Conservation (phyloP, 2,113 vertebrate species). For the Calyptomena viridis region DNA sequence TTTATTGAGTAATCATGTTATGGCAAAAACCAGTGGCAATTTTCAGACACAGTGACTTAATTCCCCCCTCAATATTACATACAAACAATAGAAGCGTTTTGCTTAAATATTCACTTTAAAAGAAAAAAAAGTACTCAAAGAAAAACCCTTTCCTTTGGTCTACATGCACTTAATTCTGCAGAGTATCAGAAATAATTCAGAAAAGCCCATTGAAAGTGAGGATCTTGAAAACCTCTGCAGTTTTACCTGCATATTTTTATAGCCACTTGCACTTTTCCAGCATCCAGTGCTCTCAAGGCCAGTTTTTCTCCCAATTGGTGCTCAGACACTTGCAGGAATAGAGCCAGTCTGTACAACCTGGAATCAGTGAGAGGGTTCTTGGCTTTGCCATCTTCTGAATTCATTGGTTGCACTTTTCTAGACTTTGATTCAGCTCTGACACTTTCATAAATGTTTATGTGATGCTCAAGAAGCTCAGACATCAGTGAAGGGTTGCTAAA, state of each 20-base stretch:
- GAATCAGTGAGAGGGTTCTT: constrained; percentile 67
- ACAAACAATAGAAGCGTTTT: background rate
- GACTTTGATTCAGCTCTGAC: constrained; percentile 38
- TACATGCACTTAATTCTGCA: background rate
- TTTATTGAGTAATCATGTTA: background rate
- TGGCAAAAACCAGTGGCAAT: background rate
- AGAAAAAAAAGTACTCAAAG: background rate
- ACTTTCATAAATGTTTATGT: constrained; percentile 80
- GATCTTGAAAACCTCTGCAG: background rate
- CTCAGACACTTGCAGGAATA: constrained; percentile 79
- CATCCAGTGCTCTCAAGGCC: constrained; percentile 78
- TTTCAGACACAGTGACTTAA: background rate
- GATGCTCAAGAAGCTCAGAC: constrained; percentile 79
- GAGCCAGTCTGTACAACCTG: constrained; percentile 78
- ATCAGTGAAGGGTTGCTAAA: constrained; percentile 77
- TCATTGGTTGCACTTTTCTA: background rate
- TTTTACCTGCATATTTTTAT: constrained; percentile 87
- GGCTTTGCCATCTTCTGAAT: constrained; percentile 52
- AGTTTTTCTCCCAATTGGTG: constrained; percentile 84
- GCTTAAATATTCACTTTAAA: background rate
- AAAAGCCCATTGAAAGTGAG: background rate
- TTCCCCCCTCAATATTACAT: no score
- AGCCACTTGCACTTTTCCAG: constrained; percentile 81
- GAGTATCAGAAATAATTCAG: background rate
- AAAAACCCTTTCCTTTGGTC: background rate